Base-by-base conservation (phyloP, 1,140 invertebrate species). In the Danaus plexippus region DNA sequence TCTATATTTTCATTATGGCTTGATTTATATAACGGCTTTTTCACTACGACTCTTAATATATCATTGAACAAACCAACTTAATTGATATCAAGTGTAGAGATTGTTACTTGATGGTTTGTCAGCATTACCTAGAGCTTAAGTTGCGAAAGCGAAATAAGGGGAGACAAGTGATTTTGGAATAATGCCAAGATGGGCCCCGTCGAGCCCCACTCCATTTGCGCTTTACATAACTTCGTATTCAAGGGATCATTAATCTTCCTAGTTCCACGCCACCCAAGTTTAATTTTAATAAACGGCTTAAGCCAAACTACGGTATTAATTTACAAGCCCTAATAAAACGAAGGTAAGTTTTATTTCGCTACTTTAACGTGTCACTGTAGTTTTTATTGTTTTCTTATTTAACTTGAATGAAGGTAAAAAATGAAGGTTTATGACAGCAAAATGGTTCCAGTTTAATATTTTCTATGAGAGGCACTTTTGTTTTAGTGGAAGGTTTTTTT, bases 221-320 rank as follows among this genome's bases (percentile, higher is more conserved):
- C 82, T 84, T 85, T 83, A 85, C 82, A 85, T 85, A 85, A 84
- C 80, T 85, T 73, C 71, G 82, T 80, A 77, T 85, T 84, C 80
- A 78, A 78, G 75, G 75, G 73, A 80, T 82, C 80, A 85, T 85
- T 84, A 84, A 86, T 86, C 82, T 86, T 80, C 75, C 82, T 84
- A 86, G 82, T 84, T 83, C 73, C 72, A 79, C 71, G 79, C 79
- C 78, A 84, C 68, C 70, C 73, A 72, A 79, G 67, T 83, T 84
- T 83, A 80, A 84, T 84, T 84, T 86, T 84, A 86, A 86, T 86
- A 84, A 84, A 86, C 79, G 80, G 71, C 69, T 80, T 75, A 71
- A 73, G 65, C 71, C 66, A 70, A 73, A 75, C 72, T 74, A 73
- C 56, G 63, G 66, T 75, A 85, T 81, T 83, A 71, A 82, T 81